Evolutionary conservation across 2,888 invertebrate species (phyloP), one percentile per base, ranked within the genome.

Genomic region (Mycalesis mineus): DNA sequence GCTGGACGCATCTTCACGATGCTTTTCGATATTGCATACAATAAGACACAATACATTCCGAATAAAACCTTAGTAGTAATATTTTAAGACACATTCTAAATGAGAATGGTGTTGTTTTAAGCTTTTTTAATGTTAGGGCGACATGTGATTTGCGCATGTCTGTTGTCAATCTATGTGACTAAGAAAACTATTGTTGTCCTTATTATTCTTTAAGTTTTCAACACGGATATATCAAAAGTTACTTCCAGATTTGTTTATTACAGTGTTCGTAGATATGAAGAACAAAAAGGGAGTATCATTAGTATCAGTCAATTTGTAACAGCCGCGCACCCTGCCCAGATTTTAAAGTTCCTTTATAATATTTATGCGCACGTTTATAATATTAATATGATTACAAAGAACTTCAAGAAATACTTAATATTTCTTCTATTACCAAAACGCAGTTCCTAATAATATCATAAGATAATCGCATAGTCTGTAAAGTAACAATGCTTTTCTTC

Each of bases 101-200:
- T 37, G 4, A 41, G 6, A 8, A n/a, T 29, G 29, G n/a, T 28
- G 11, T 22, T 28, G 37, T 14, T 82, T 75, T 74, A 67, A 65
- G 74, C 74, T 80, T 70, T 72, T 80, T 76, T 73, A 31, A 15
- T n/a, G 68, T 71, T 70, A 75, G 68, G 67, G 65, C 65, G 62
- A 63, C 67, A 71, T 64, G 67, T 61, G 71, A 71, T 77, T 74
- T 84, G 88, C 88, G 88, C 88, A 88, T 87, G 88, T 78, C 81
- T 75, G 77, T 76, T 78, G 78, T 79, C 77, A 77, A 75, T 73
- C 75, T 71, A 72, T 73, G 73, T 74, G 82, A 84, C 80, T 79
- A 82, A 72, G 78, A 80, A 75, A 85, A 82, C 81, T 87, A 84
- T 78, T 75, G 82, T 78, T 68, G 72, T 88, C 88, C 84, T 80